Base-by-base conservation (phyloP, 2,888 invertebrate genomes). In the Drosophila paracracens region DNA sequence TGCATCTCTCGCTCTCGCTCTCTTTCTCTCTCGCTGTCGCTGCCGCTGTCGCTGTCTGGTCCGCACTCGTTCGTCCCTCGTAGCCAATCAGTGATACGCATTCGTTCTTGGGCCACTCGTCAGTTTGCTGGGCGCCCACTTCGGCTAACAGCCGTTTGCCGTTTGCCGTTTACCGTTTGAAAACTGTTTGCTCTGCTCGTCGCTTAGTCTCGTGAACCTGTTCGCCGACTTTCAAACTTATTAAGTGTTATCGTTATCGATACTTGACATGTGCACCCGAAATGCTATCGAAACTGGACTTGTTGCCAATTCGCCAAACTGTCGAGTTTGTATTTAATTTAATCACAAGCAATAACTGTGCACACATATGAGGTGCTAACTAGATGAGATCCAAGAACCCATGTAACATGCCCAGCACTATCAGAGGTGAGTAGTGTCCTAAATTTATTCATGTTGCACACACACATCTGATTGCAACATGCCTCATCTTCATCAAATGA, bases 361-460 rank as follows among this genome's bases (percentile, higher is more conserved):
- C 11, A 7, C 46, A 29, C 40, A 16, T 31, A 18, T 71, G 60
- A 33, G 67, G 69, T 75, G 63, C 57, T 65, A 56, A 61, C 51
- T 87, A 76, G 71, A 82, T 81, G 78, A 80, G 65, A 76, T 69
- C 72, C 54, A 76, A 69, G 59, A 84, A 89, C 74, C 61, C 63
- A 79, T 76, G 74, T 85, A 91, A 86, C 88, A 92, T 92, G 92
- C 92, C 92, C 79, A 92, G 92, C 86, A 92, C 92, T 68, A 92
- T 92, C 58, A 81, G 92, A 92, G 92, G 92, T 92, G 80, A 91
- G 92, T 83, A 91, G 92, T 82, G 16, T 40, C 29, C 29, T 4
- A 29, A n/a, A n/a, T 56, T 38, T 18, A 25, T 36, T n/a, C 18
- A 36, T 18, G 11, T 27, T 36, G 27, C 27, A 40, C 27, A 8